Percentiles rank a stretch among this genome's conserved stretches.
phyloP scores from a whole-genome alignment of 2,888 invertebrate genomes.

The Drosophila heteroneura region DNA sequence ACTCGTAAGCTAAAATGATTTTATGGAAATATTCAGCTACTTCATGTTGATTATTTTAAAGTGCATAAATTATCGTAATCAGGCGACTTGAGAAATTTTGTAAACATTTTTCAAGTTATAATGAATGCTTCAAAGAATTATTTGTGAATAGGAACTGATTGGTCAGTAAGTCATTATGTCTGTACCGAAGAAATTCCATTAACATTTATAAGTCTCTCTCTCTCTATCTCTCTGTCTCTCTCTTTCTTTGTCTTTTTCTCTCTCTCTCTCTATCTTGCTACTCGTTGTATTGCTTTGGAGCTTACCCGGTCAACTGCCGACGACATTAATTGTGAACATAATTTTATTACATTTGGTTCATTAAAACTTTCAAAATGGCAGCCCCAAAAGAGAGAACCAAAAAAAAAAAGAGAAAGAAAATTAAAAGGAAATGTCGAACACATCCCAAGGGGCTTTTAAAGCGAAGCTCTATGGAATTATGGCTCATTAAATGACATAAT shows the following conservation, averaged over 20 bases:
- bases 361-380: conserved; percentile 71
- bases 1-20: not conserved
- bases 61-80: not conserved
- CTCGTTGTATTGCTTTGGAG: conserved; percentile 13
- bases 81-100: not conserved
- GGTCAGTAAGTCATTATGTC: not conserved
- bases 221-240: not conserved
- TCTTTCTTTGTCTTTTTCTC: not conserved
- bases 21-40: not conserved
- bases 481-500: conserved; percentile 77
- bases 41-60: not conserved
- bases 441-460: conserved; percentile 49
- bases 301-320: conserved; percentile 36
- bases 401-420: conserved; percentile 32
- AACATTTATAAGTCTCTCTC: conserved; percentile 11
- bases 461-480: conserved; percentile 67
- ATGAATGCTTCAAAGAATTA: not conserved
- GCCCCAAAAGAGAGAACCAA: conserved; percentile 9
- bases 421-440: conserved; percentile 34
- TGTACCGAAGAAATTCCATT: conserved; percentile 8
- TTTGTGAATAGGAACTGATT: not conserved
- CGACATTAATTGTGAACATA: conserved; percentile 71
- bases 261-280: not conserved
- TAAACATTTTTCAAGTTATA: not conserved
- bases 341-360: conserved; percentile 72